These are phyloP conservation scores for Gisinianus flammeolus DNA, from an alignment of 2,888 invertebrate genomes.

Conservation along the genomic window DNA sequence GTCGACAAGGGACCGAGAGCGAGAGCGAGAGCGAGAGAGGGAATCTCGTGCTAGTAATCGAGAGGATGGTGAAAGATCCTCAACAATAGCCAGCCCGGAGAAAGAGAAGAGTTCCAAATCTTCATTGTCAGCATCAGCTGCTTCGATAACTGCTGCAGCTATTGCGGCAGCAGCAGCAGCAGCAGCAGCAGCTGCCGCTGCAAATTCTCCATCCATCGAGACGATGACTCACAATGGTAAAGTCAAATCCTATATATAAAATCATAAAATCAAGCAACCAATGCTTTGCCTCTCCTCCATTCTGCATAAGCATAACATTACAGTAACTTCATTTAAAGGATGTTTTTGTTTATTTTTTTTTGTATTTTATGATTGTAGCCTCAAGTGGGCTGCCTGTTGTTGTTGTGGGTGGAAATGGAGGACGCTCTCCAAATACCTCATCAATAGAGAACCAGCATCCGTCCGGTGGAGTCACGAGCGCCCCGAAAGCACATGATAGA, in stretches of 20 bases:
- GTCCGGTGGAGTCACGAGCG: constrained; percentile 47
- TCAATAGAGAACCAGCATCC: constrained; percentile 52
- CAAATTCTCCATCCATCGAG: not conserved
- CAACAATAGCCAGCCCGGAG: constrained; percentile 43
- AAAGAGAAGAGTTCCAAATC: constrained; percentile 35
- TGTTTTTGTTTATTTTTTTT: too few species aligned
- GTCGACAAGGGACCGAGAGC: not conserved
- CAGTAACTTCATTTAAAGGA: too few species aligned
- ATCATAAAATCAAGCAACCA: too few species aligned
- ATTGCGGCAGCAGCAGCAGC: constrained; percentile 1
- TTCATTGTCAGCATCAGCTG: constrained; percentile 33
- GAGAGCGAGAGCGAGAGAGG: not conserved
- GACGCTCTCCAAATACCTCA: constrained; percentile 37
- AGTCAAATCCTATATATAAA: too few species aligned
- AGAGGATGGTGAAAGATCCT: not conserved
- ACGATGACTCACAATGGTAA: not conserved
- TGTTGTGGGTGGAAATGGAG: not conserved
- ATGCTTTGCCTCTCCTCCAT: too few species aligned
- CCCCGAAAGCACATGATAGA: constrained; percentile 50
- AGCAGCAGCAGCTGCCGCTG: not conserved
- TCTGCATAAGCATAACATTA: too few species aligned
- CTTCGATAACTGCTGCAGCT: not conserved
- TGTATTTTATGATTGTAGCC: not conserved
- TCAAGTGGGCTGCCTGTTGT: not conserved
- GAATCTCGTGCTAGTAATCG: constrained; percentile 20